Conservation (phyloP, 2,797 vertebrate species). For the Kryptolebias ocellatus region DNA sequence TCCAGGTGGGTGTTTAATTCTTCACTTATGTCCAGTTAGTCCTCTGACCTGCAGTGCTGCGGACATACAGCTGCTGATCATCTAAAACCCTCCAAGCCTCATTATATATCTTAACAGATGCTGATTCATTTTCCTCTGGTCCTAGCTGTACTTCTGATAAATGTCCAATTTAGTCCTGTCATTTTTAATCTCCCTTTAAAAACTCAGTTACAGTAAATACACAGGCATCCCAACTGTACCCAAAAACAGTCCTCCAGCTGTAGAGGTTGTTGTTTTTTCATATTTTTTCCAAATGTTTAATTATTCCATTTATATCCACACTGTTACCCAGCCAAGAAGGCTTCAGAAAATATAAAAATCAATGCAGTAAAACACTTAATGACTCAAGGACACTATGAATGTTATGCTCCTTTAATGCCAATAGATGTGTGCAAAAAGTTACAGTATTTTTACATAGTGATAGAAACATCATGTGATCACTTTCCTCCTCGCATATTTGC, state of each 20-base stretch:
- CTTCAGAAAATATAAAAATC: no score
- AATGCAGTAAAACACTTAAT: no score
- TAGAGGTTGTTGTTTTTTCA: not conserved
- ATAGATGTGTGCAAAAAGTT: not conserved
- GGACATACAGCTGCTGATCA: not conserved
- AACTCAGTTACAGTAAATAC: no score
- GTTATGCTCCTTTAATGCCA: constrained; percentile 15
- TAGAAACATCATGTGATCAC: constrained; percentile 57
- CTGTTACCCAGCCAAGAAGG: no score
- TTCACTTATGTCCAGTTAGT: constrained; percentile 49
- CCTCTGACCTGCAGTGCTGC: constrained; percentile 31
- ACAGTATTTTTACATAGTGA: constrained; percentile 43
- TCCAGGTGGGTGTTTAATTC: constrained; percentile 56
- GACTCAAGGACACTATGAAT: constrained; percentile 25
- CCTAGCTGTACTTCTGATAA: not conserved
- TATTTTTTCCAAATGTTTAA: not conserved
- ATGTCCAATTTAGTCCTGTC: no score
- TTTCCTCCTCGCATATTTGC: constrained; percentile 43
- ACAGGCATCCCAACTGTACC: no score
- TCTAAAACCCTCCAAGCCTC: no score
- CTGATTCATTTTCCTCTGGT: constrained; percentile 1
- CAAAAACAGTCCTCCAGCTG: no score
- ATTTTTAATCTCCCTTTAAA: no score
- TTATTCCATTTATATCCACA: not conserved
- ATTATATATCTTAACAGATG: no score